Percentiles rank a stretch among this genome's conserved stretches.
Evolutionary conservation across 2,888 invertebrate genomes (phyloP).

Genomic region (Callinectes sapidus): DNA sequence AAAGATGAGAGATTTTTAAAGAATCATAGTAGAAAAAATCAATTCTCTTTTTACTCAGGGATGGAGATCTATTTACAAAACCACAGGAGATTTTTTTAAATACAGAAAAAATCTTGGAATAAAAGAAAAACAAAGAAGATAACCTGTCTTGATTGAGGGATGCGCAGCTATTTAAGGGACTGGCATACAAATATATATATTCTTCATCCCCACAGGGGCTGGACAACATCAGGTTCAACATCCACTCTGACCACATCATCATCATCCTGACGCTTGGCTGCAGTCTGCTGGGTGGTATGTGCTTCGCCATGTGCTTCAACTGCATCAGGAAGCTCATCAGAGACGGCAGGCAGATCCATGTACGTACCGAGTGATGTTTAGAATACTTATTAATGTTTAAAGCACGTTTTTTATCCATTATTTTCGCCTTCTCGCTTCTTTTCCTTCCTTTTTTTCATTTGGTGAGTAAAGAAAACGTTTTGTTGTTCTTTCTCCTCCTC

Average conservation of each 20-base stretch:
- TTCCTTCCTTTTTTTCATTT: too few species aligned
- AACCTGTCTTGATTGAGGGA: too few species aligned
- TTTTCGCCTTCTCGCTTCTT: not conserved
- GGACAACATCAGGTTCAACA: constrained; percentile 71
- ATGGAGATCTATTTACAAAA: too few species aligned
- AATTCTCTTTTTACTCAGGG: too few species aligned
- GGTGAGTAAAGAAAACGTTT: not conserved
- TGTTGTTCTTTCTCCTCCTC: too few species aligned
- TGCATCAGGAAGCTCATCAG: constrained; percentile 89
- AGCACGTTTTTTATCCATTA: not conserved
- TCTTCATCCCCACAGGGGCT: not conserved
- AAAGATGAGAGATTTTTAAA: too few species aligned
- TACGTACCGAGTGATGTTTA: constrained; percentile 77
- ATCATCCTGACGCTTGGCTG: constrained; percentile 92
- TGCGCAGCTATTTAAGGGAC: too few species aligned
- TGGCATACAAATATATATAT: too few species aligned
- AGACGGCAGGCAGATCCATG: constrained; percentile 91
- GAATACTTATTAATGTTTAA: not conserved
- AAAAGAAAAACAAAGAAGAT: too few species aligned
- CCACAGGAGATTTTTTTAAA: too few species aligned
- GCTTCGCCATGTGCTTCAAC: constrained; percentile 90
- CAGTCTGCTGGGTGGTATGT: constrained; percentile 90
- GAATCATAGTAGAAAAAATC: too few species aligned
- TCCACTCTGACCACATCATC: constrained; percentile 80
- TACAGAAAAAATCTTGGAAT: too few species aligned